Evolutionary conservation across 2,888 invertebrate species (phyloP), one percentile per base, ranked within the genome.

Genomic region (Brenthis ino): DNA sequence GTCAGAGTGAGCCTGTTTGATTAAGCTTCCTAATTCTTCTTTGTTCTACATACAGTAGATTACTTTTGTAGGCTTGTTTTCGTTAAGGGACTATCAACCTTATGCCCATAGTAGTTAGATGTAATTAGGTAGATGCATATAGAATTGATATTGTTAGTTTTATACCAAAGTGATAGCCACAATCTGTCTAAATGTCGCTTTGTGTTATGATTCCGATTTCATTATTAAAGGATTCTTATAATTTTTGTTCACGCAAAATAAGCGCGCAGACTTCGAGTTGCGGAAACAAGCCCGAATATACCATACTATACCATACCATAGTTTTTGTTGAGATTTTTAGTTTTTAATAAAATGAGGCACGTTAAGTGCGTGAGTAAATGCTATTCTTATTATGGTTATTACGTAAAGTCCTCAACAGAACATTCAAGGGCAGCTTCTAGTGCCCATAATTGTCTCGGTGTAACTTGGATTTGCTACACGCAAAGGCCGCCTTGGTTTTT

Each of bases 391-490:
- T 69, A 64, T 65, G 65, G 71, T 67, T 68, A 73, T 72, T 74
- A 64, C 71, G 58, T 72, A 68, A 57, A 69, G 54, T 57, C 67
- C 58, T 71, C 57, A 66, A 60, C 33, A 64, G 57, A 67, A 61
- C 63, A 54, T 65, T 51, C 71, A 73, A 74, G 74, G 71, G 70
- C 71, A 55, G 50, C 55, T 47, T 65, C 63, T 55, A 67, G 68
- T 50, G 64, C 64, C 65, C 63, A 51, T 73, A 71, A 73, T 74
- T 69, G 68, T 72, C 68, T 64, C 57, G 58, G 57, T 51, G 68
- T 54, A 43, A 66, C 47, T 60, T 37, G 76, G 76, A 77, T 77
- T 76, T 72, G 68, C 60, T 60, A 72, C 78, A 79, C 78, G 78
- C 78, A 56, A 67, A 55, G 48, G 55, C 55, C 67, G 37, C 6